Base-by-base conservation (phyloP, 2,888 invertebrate genomes). In the Euplexia lucipara region DNA sequence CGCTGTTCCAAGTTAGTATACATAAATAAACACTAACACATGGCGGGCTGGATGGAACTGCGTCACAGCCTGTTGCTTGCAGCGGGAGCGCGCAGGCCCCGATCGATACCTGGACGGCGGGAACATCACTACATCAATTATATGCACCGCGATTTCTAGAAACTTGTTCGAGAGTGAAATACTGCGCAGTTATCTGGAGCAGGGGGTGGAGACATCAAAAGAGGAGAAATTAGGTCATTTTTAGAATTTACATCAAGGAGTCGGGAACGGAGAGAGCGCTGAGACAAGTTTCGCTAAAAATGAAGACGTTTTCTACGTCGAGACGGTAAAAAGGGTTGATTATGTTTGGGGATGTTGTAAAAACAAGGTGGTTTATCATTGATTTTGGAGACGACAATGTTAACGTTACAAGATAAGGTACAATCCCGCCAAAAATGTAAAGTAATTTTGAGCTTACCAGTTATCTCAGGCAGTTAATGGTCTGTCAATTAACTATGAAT, bases 1-100 rank as follows among this genome's bases (percentile, higher is more conserved):
- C 22, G 41, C 47, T 47, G 51, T 52, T 26, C 26, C 20, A 53
- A 56, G 37, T 75, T 57, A 45, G 32, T 58, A 45, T 58, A 71
- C 57, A 71, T 57, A 70, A 68, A 78, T 71, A 81, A 81, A 81
- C 68, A 72, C 60, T 60, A 77, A 35, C 79, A 77, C 75, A 81
- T 70, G 79, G 48, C 41, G 18, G 30, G 44, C 16, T 16, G 26
- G 51, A n/a, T 63, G 62, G 65, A 86, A 86, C 84, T 89, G 89
- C 91, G 90, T 89, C 89, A 89, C 73, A 81, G 86, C 87, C 86
- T 88, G 88, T 88, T 87, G 88, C 82, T 85, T 83, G 87, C 84
- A 83, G 58, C 77, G 60, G 74, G 70, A 75, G 64, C 84, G 92
- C 92, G 91, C 92, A 91, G 90, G 90, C 86, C 79, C 78, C 82